phyloP scores from a whole-genome alignment of 2,797 vertebrate species.

The Sebastes vulpes region DNA sequence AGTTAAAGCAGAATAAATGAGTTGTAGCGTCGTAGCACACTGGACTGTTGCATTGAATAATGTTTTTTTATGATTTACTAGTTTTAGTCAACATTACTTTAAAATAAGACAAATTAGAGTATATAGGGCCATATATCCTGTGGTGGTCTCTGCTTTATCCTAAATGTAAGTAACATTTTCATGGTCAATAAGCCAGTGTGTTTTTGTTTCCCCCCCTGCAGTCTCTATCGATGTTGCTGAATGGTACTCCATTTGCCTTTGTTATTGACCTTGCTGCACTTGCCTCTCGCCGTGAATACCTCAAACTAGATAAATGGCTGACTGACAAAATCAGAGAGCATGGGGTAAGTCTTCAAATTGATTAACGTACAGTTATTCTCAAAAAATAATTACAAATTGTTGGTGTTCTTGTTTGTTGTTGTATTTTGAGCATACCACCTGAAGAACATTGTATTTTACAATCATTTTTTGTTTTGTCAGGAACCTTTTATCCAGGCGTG shows the following conservation, averaged over 20 bases:
- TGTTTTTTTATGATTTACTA: neutral
- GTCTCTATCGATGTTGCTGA: slow-evolving; percentile 99
- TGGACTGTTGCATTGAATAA: neutral
- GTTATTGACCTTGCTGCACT: slow-evolving; percentile 99
- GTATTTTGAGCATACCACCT: neutral
- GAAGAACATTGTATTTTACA: neutral
- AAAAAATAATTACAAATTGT: neutral
- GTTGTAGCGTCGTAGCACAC: neutral
- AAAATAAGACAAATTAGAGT: neutral
- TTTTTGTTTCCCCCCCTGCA: slow-evolving; percentile 69
- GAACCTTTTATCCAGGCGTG: slow-evolving; percentile 99
- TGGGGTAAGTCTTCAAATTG: slow-evolving; percentile 87
- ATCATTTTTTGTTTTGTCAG: slow-evolving; percentile 72
- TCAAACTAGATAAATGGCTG: slow-evolving; percentile 99
- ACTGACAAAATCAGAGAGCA: slow-evolving; percentile 99
- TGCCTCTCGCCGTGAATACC: slow-evolving; percentile 99
- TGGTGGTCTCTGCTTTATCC: neutral
- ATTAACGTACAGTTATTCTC: neutral
- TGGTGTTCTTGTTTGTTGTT: neutral
- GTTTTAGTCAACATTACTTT: neutral
- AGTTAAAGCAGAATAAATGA: neutral
- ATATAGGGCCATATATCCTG: neutral
- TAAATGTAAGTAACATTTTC: neutral
- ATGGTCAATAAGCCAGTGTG: neutral
- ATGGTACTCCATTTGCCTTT: slow-evolving; percentile 99